phyloP scores from a whole-genome alignment of 2,888 invertebrate species.

The Limenitis camilla region DNA sequence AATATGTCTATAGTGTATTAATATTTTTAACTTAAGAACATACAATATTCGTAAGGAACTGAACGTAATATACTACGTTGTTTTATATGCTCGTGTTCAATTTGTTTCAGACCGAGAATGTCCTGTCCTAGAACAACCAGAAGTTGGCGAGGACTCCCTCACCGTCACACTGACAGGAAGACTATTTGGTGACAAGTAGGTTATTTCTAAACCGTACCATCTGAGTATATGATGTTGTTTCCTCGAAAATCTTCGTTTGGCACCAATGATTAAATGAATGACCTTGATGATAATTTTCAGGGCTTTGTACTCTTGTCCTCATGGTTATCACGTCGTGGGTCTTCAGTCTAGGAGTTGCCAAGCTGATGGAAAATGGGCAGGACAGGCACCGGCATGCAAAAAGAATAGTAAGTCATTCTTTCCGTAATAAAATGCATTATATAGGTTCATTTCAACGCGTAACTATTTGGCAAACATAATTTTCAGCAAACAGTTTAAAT shows the following conservation, averaged over 20 bases:
- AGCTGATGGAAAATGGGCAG: conserved; percentile 94
- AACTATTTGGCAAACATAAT: no score
- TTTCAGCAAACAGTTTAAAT: no score
- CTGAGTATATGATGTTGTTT: no score
- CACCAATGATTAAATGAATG: background rate
- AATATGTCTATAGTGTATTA: no score
- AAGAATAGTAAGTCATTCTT: conserved; percentile 80
- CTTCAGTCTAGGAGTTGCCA: conserved; percentile 90
- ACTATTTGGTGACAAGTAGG: conserved; percentile 83
- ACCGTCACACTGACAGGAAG: conserved; percentile 83
- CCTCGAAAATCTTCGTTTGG: no score
- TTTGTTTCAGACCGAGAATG: conserved; percentile 85
- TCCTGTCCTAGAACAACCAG: conserved; percentile 83
- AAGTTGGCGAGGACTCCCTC: conserved; percentile 71
- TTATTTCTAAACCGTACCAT: conserved; percentile 9
- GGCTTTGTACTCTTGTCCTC: conserved; percentile 89
- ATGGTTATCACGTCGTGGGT: conserved; percentile 91
- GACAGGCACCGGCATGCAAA: conserved; percentile 87
- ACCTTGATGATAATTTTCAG: conserved; percentile 43
- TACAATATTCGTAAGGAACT: background rate
- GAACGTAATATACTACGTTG: background rate
- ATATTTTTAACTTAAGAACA: background rate
- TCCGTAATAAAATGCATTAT: no score
- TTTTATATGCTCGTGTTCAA: background rate
- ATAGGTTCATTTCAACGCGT: no score